Evolutionary conservation across 1,140 invertebrate genomes (phyloP), one percentile per base, ranked within the genome.

Genomic region (Meteorus sp.): DNA sequence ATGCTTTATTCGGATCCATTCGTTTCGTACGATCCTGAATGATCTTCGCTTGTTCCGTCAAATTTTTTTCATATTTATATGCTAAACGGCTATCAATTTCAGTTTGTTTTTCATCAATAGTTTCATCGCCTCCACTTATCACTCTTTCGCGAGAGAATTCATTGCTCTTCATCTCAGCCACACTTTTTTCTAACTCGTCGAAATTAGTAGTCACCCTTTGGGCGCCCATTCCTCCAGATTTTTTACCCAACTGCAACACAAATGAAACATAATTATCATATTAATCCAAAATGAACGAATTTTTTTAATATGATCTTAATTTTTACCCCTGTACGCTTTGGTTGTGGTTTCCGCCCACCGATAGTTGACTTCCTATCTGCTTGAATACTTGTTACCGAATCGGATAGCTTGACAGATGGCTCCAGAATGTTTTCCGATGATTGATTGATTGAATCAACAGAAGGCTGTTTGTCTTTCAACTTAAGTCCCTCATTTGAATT

Each of bases 191-290:
- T 41, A 99, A 88, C 70, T 97, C 95, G n/a, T 90, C 90, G 78
- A 99, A 99, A 78, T 99, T 95, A 9, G 90, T 86, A 68, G 89
- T 93, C 4, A 98, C 92, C 78, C 93, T 93, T 54, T 95, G 95
- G n/a, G 96, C 97, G 54, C 97, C 97, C n/a, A 99, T 77, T 1
- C 94, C 92, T 37, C 85, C 86, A 31, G 64, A 23, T 76, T 93
- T 96, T 71, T 95, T 97, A 0, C 93, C 93, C 56, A 95, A 67
- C 90, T 92, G 35, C 6, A 2, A 27, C 44, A 53, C 19, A 13
- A 35, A 20, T 6, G 17, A 47, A 17, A 33, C 13, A 25, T 22
- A 2, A 29, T 25, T 11, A n/a, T n/a, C n/a, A n/a, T n/a, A n/a
- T n/a, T n/a, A n/a, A n/a, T n/a, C n/a, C n/a, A n/a, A n/a, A n/a